Evolutionary conservation across 1,140 invertebrate species (phyloP), one percentile per base, ranked within the genome.

Genomic region (Drosophila biarmipes): DNA sequence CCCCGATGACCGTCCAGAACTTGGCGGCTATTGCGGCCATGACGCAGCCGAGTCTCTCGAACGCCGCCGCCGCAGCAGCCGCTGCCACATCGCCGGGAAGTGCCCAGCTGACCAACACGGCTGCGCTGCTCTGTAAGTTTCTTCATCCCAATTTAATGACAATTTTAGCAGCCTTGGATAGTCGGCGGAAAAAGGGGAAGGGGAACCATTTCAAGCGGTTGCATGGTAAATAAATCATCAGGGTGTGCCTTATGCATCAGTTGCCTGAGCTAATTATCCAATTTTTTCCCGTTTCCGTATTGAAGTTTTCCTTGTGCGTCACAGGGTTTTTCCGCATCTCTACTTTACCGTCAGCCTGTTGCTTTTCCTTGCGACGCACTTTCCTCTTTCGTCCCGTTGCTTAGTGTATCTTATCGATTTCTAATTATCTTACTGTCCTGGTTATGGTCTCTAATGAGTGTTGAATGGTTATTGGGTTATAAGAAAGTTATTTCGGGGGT

Each of bases 1-100:
- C 95, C 75, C 96, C 96, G 21, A 96, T 98, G 93, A 96, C 96
- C 73, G 95, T 98, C 92, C 97, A 98, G 93, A 98, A 98, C 92
- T 92, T 98, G 81, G 97, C 97, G 57, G 97, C 97, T 27, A 93
- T 98, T 74, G 97, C 97, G 34, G 96, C 97, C 11, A 97, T 97
- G 94, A 95, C 96, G 79, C 95, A 94, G 91, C 95, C 95, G 0
- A 92, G 94, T 51, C 93, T 95, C n/a, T 93, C 94, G 6, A 93
- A 93, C 29, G 93, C 94, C 21, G 69, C 69, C 15, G 69, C 69
- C 11, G 73, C 73, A 27, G 73, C 73, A 29, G 73, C 74, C 19
- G 73, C 73, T 27, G 93, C 94, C 17, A 93, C 93, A 4, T 94
- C 94, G 10, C 93, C 92, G 40, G 93, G 92, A 40, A 92, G 72